A percentile compares a stretch with the other conserved stretches of the same genome.
Conservation (phyloP, 53 echinoderm and acorn worm species). For the Apostichopus leukothele region DNA sequence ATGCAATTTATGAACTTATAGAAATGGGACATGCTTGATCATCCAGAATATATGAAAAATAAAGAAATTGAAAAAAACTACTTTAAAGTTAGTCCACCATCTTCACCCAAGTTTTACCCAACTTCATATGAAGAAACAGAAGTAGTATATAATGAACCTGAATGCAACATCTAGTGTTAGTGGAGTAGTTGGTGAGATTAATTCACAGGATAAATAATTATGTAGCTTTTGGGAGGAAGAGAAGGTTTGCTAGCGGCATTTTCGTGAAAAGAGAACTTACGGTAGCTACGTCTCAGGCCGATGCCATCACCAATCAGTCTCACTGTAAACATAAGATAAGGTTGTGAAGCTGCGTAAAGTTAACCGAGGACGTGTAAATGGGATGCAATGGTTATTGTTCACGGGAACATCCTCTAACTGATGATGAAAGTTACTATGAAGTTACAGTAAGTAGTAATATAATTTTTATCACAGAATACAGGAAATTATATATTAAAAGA, state of each 20-base stretch:
- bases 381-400: background rate
- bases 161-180: background rate
- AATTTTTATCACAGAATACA: no score
- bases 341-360: background rate
- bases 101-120: background rate
- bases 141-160: background rate
- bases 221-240: background rate
- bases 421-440: no score
- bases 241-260: background rate
- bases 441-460: no score
- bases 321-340: slow-evolving; percentile 44
- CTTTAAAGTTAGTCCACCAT: background rate
- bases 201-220: background rate
- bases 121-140: background rate
- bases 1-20: background rate
- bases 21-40: background rate
- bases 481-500: no score
- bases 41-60: background rate
- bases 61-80: background rate
- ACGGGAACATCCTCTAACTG: no score
- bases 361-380: background rate
- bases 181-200: background rate
- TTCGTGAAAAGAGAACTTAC: slow-evolving; percentile 10
- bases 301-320: slow-evolving; percentile 37
- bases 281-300: slow-evolving; percentile 40